Conservation (phyloP, 2,888 invertebrate genomes). For the Lomographa bimaculata region DNA sequence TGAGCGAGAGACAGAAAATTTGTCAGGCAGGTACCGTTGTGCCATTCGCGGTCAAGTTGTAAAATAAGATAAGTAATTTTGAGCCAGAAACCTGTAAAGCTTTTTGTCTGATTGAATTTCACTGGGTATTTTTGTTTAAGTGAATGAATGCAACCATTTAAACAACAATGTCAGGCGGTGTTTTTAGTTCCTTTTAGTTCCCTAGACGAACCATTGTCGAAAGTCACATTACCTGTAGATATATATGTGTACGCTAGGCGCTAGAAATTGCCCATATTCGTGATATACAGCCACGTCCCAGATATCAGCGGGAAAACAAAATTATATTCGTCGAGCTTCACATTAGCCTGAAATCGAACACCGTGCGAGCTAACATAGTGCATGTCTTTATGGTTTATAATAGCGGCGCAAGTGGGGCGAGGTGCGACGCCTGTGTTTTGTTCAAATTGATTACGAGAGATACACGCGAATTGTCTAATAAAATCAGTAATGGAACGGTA, state of each 20-base stretch:
- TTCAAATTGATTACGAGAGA: slow-evolving; percentile 74
- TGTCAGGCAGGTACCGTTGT: slow-evolving; percentile 46
- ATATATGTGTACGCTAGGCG: slow-evolving; percentile 25
- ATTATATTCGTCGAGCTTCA: slow-evolving; percentile 53
- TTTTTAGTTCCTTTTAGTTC: background rate
- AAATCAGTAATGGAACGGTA: slow-evolving; percentile 81
- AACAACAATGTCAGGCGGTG: background rate
- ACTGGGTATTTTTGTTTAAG: slow-evolving; percentile 17
- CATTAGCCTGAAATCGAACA: slow-evolving; percentile 52
- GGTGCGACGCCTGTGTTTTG: slow-evolving; percentile 54
- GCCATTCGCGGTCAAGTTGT: slow-evolving; percentile 44
- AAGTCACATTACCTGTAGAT: slow-evolving; percentile 24
- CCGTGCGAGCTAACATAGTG: slow-evolving; percentile 61
- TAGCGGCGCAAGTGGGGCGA: slow-evolving; percentile 66
- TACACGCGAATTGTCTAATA: slow-evolving; percentile 80
- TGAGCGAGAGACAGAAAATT: slow-evolving; percentile 31
- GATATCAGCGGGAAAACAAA: slow-evolving; percentile 51
- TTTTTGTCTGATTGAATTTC: slow-evolving; percentile 31
- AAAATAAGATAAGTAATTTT: slow-evolving; percentile 42
- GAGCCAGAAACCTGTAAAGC: slow-evolving; percentile 34
- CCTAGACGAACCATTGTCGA: slow-evolving; percentile 11
- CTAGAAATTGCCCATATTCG: slow-evolving; percentile 40
- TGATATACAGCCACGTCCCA: slow-evolving; percentile 52
- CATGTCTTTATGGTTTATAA: slow-evolving; percentile 65
- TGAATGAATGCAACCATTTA: slow-evolving; percentile 5